Evolutionary conservation across 2,797 vertebrate species (phyloP).

Genomic region (Neopelma chrysocephalum): DNA sequence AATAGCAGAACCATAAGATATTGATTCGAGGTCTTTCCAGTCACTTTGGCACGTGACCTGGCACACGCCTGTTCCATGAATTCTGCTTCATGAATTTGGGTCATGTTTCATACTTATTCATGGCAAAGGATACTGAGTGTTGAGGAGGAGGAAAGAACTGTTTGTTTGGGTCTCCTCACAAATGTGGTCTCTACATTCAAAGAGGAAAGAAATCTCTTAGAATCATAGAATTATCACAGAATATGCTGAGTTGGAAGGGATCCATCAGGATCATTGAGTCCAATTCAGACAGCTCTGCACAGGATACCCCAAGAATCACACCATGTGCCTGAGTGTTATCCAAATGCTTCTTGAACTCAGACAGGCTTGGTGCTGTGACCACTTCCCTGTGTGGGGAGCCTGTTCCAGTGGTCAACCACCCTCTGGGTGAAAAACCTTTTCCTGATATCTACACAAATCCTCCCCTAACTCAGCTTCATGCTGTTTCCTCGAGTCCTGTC

Average conservation of each 20-base stretch:
- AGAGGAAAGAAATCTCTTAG: not conserved
- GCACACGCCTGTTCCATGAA: not conserved
- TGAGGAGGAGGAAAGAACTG: not conserved
- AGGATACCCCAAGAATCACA: not conserved
- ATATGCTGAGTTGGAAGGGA: not conserved
- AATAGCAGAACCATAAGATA: not conserved
- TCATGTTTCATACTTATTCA: not conserved
- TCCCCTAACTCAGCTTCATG: not conserved
- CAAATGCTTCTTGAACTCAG: not conserved
- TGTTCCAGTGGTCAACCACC: not conserved
- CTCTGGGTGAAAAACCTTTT: not conserved
- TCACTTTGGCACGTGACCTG: not conserved
- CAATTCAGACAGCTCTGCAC: rapidly evolving
- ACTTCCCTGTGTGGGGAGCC: too few species aligned
- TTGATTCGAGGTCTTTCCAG: not conserved
- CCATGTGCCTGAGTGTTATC: not conserved
- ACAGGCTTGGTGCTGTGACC: not conserved
- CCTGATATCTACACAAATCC: not conserved
- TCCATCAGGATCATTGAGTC: not conserved
- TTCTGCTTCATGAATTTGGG: not conserved
- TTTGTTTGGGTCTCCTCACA: not conserved
- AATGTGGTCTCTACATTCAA: not conserved
- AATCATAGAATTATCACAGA: not conserved
- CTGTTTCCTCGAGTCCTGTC: not conserved
- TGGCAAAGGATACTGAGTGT: not conserved